These are phyloP conservation scores for Garrulus glandarius DNA, from an alignment of 2,797 vertebrate genomes.

Conservation along the genomic window DNA sequence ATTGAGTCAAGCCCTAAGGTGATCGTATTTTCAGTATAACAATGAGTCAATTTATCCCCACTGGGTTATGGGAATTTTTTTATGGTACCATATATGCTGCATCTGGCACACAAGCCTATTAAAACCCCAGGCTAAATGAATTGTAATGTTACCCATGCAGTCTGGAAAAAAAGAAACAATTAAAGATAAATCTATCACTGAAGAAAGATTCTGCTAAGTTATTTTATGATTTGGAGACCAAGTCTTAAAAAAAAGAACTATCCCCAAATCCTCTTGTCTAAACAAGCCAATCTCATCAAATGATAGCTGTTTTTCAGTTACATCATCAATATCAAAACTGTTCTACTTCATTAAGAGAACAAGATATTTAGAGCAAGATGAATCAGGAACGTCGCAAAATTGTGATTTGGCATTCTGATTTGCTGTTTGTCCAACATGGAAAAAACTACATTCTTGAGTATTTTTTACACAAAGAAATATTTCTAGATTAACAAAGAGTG, in stretches of 20 bases:
- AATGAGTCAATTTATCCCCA: conserved; percentile 19
- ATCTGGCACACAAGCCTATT: background rate
- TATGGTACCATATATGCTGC: background rate
- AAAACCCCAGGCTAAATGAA: background rate
- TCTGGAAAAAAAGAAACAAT: background rate
- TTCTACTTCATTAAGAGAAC: background rate
- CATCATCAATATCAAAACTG: background rate
- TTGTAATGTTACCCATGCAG: background rate
- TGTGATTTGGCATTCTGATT: background rate
- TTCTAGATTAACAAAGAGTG: fast-evolving
- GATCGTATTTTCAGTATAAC: conserved; percentile 14
- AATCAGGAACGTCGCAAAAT: background rate
- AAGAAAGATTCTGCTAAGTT: background rate
- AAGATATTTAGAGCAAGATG: background rate
- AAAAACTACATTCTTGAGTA: background rate
- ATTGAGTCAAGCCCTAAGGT: conserved; percentile 11
- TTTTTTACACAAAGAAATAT: background rate
- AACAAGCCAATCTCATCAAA: background rate
- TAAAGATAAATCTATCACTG: background rate
- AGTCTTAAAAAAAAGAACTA: background rate
- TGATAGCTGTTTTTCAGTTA: background rate
- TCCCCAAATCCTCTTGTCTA: background rate
- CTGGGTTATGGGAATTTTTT: background rate
- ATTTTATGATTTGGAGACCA: background rate
- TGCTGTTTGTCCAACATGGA: background rate